phyloP scores from a whole-genome alignment of 1,140 invertebrate genomes.

The Drosophila lacteicornis region DNA sequence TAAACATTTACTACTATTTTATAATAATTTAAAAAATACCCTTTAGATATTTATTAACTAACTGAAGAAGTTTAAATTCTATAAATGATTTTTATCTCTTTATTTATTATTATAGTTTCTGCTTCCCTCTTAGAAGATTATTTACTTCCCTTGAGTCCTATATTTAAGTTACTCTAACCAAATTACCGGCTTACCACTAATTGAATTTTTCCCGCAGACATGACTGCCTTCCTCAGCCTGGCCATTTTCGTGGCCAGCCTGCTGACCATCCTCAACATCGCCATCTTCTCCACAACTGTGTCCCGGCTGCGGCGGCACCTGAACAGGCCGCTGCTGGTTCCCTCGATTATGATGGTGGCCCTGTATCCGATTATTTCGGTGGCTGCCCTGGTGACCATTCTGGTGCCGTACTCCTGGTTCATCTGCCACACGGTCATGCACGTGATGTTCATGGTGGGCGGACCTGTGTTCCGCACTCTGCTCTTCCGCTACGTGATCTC shows the following conservation, averaged over 20 bases:
- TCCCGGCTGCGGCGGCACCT: constrained; percentile 65
- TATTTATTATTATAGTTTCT: not conserved
- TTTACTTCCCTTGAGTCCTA: not conserved
- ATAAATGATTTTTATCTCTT: not conserved
- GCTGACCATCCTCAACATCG: constrained; percentile 76
- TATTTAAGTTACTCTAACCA: not conserved
- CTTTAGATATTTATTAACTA: too few species aligned
- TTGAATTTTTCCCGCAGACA: constrained; percentile 49
- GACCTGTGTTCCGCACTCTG: constrained; percentile 63
- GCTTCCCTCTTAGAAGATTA: too few species aligned
- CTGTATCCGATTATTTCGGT: constrained; percentile 78
- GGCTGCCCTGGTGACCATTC: constrained; percentile 72
- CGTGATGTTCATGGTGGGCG: constrained; percentile 77
- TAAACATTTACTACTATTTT: too few species aligned
- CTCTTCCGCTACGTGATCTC: constrained; percentile 75
- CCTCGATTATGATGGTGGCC: constrained; percentile 69
- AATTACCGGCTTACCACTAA: not conserved
- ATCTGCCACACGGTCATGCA: constrained; percentile 82
- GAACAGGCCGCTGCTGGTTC: constrained; percentile 44
- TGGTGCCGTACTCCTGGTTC: constrained; percentile 78
- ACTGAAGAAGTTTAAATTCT: too few species aligned
- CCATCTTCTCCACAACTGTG: constrained; percentile 68
- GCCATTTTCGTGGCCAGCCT: constrained; percentile 72
- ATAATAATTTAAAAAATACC: too few species aligned
- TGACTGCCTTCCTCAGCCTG: constrained; percentile 74